Conservation (phyloP, 2,888 invertebrate species). For the Sminthurinus aureus region DNA sequence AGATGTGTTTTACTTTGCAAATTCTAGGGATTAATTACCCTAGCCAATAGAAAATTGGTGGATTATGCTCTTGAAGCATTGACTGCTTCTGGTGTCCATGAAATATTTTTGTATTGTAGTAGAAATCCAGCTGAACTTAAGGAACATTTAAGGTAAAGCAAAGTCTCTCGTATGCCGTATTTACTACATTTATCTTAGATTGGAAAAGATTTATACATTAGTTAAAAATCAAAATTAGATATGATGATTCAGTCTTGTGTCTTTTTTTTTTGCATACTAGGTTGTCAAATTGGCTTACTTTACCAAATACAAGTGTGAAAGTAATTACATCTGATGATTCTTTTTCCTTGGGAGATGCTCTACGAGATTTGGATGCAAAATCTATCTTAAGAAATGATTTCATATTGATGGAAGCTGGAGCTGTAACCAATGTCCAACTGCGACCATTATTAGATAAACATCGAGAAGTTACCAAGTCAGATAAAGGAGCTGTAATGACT, state of each 20-base stretch:
- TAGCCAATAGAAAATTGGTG: slow-evolving; percentile 83
- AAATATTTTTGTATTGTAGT: slow-evolving; percentile 88
- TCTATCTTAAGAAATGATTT: slow-evolving; percentile 87
- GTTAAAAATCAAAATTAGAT: too few relatives aligned
- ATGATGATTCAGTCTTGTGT: too few relatives aligned
- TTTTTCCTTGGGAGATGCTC: slow-evolving; percentile 90
- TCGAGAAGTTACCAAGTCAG: slow-evolving; percentile 74
- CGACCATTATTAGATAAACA: slow-evolving; percentile 79
- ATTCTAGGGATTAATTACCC: slow-evolving; percentile 75
- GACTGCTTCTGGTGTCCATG: slow-evolving; percentile 83
- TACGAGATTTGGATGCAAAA: slow-evolving; percentile 91
- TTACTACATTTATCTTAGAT: too few relatives aligned
- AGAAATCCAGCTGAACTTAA: slow-evolving; percentile 77
- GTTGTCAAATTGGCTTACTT: slow-evolving; percentile 64
- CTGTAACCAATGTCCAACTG: slow-evolving; percentile 82
- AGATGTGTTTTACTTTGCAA: neutral
- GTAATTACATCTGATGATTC: slow-evolving; percentile 87
- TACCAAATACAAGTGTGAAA: slow-evolving; percentile 72
- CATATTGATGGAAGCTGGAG: slow-evolving; percentile 82
- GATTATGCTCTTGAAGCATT: slow-evolving; percentile 88
- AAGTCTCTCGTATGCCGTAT: slow-evolving; percentile 50
- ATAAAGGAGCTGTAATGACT: slow-evolving; percentile 86
- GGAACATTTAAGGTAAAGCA: slow-evolving; percentile 77
- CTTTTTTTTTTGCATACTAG: too few relatives aligned
- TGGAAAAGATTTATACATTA: too few relatives aligned